Percentiles rank a stretch among this genome's conserved stretches.
Evolutionary conservation across 2,113 vertebrate genomes (phyloP).

Genomic region (Misgurnus mizolepis): DNA sequence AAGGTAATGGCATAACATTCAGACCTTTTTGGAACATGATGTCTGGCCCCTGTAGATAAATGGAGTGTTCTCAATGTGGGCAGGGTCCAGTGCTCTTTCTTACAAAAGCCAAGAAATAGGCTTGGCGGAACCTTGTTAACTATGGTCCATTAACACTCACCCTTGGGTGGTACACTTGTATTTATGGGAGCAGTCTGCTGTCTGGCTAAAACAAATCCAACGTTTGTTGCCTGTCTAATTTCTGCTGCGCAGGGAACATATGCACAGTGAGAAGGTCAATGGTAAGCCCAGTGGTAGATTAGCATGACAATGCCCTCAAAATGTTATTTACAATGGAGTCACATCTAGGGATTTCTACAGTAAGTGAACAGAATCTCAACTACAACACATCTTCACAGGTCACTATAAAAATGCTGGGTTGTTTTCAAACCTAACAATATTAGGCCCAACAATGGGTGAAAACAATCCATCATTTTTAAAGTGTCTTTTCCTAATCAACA

Average conservation of each 20-base stretch:
- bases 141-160: conserved; percentile 27
- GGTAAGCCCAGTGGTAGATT: background rate
- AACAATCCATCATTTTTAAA: no score
- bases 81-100: conserved; percentile 20
- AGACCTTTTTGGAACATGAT: conserved; percentile 39
- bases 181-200: conserved; percentile 26
- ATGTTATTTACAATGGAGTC: conserved; percentile 1
- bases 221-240: conserved; percentile 19
- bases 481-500: no score
- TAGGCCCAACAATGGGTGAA: no score
- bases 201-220: conserved; percentile 8
- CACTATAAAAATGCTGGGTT: background rate
- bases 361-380: background rate
- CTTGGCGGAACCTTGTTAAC: conserved; percentile 36
- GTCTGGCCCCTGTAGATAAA: conserved; percentile 42
- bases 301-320: background rate
- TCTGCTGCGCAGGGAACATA: conserved; percentile 6
- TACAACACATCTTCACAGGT: background rate
- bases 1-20: conserved; percentile 23
- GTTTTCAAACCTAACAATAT: no score
- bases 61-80: conserved; percentile 19
- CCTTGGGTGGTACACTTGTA: conserved; percentile 35
- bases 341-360: background rate
- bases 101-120: conserved; percentile 27
- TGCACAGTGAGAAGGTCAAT: conserved; percentile 16